Conservation (phyloP, 2,888 invertebrate species). For the Erebia epiphron region DNA sequence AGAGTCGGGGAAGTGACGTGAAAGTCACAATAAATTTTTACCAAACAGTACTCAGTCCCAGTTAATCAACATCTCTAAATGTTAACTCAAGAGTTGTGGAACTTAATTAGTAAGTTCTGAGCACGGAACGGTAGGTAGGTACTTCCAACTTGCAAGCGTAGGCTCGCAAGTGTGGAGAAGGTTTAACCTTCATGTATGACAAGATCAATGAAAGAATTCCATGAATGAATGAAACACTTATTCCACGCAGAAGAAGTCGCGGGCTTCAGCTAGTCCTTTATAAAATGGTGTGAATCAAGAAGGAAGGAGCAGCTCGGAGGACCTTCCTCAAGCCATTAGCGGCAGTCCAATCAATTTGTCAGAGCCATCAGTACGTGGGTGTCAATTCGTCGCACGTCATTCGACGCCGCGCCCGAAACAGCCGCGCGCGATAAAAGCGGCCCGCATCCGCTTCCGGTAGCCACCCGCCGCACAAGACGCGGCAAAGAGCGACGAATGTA, state of each 20-base stretch:
- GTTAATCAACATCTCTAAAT: constrained; percentile 73
- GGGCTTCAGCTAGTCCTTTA: too few relatives aligned
- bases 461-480: constrained; percentile 62
- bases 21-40: constrained; percentile 46
- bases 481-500: constrained; percentile 5
- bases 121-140: constrained; percentile 42
- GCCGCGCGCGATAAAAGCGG: constrained; percentile 60
- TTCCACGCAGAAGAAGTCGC: too few relatives aligned
- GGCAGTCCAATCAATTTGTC: constrained; percentile 52
- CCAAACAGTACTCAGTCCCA: constrained; percentile 54
- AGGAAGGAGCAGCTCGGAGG: not conserved
- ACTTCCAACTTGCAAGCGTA: constrained; percentile 28
- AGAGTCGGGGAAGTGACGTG: not conserved
- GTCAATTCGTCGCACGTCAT: constrained; percentile 50
- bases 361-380: constrained; percentile 42
- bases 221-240: not conserved
- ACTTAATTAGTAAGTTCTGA: constrained; percentile 77
- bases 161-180: constrained; percentile 22
- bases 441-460: constrained; percentile 68
- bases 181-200: constrained; percentile 17
- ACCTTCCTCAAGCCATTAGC: constrained; percentile 29
- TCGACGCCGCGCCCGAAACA: constrained; percentile 56
- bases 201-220: constrained; percentile 19
- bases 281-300: not conserved
- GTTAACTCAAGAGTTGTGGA: constrained; percentile 69